Conservation (phyloP, 2,113 vertebrate genomes). For the Plecturocebus donacophilus region DNA sequence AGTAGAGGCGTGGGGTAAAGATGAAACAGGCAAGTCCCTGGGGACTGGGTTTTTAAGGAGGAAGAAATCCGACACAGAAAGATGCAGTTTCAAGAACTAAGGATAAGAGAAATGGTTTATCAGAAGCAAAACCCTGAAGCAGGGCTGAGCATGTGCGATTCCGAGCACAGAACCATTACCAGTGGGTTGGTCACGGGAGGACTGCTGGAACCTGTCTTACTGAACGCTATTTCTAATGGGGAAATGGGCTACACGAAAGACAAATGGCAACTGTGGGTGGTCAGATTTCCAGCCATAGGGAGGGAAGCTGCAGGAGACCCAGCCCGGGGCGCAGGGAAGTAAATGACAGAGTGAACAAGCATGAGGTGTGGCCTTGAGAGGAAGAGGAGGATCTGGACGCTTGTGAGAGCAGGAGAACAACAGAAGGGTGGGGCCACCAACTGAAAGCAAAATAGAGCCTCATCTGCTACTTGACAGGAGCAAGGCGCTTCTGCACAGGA, state of each 20-base stretch:
- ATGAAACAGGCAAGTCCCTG: background rate
- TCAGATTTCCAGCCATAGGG: background rate
- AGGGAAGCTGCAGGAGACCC: background rate
- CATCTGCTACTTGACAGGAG: fast-evolving
- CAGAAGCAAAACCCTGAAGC: background rate
- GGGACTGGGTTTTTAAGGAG: background rate
- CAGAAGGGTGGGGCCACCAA: fast-evolving
- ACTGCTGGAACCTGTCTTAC: fast-evolving
- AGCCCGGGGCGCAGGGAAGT: too few species aligned
- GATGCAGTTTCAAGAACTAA: background rate
- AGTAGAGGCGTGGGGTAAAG: background rate
- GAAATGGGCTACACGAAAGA: background rate
- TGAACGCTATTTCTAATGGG: background rate
- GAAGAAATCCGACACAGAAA: slow-evolving; percentile 37
- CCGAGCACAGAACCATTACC: background rate
- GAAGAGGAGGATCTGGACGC: background rate
- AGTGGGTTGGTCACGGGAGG: fast-evolving
- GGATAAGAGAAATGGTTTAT: background rate
- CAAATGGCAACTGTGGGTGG: too few species aligned
- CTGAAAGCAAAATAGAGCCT: background rate
- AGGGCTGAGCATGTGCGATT: background rate
- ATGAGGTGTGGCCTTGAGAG: background rate
- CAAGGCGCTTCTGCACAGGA: background rate
- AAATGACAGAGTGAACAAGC: background rate
- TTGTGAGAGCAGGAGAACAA: background rate